These are phyloP conservation scores for Ceyx cyanopectus DNA, from an alignment of 2,113 vertebrate species.

Conservation along the genomic window DNA sequence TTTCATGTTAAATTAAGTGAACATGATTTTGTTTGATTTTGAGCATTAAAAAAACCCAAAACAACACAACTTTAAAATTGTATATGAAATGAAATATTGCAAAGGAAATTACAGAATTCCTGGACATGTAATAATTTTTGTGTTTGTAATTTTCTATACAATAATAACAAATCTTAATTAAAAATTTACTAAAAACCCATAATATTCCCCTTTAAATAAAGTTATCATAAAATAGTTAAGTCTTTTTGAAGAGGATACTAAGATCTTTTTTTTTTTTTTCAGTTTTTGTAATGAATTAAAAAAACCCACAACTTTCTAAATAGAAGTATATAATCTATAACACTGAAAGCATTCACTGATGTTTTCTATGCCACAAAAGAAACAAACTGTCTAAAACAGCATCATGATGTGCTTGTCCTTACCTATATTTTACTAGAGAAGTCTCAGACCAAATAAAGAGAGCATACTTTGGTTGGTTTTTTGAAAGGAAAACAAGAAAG, in stretches of 20 bases:
- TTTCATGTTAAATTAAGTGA: neutral
- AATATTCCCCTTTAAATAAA: neutral
- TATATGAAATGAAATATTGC: neutral
- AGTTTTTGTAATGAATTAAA: slow-evolving; percentile 46
- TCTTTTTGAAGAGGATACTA: neutral
- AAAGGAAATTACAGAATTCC: neutral
- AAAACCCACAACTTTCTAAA: neutral
- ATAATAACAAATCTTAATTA: neutral
- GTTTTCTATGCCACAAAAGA: neutral
- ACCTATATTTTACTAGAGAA: neutral
- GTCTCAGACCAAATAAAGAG: neutral
- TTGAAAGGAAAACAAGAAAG: neutral
- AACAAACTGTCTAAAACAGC: neutral
- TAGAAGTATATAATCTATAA: neutral
- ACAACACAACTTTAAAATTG: neutral
- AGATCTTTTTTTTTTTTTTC: neutral
- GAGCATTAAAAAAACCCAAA: neutral
- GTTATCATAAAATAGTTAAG: neutral
- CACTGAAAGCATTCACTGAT: neutral
- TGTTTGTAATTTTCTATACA: neutral
- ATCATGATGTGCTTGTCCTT: neutral
- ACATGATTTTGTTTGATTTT: neutral
- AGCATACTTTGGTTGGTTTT: neutral
- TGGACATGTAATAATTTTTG: neutral
- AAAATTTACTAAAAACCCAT: fast-evolving